A percentile compares a stretch with the other conserved stretches of the same genome.
Evolutionary conservation across 2,113 vertebrate species (phyloP).

Genomic region (Rhinichthys klamathensis): DNA sequence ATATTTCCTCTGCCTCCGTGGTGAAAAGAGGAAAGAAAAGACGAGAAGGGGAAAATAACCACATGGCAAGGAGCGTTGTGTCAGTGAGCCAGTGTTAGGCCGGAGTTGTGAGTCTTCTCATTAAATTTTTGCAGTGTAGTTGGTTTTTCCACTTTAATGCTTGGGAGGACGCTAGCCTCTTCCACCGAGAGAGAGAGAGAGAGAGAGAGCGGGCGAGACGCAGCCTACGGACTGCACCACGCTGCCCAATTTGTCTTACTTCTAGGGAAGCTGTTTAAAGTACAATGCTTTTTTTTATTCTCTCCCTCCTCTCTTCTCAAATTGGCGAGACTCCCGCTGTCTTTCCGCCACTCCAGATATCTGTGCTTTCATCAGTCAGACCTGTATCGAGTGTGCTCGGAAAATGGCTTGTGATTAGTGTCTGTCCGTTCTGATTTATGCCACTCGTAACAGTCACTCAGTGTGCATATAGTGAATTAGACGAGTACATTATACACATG

Average conservation of each 20-base stretch:
- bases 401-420: conserved; percentile 59
- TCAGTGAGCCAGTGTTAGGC: conserved; percentile 58
- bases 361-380: conserved; percentile 53
- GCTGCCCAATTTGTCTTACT: conserved; percentile 73
- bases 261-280: conserved; percentile 68
- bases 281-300: conserved; percentile 47
- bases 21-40: conserved; percentile 45
- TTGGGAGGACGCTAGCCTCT: conserved; percentile 65
- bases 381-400: conserved; percentile 43
- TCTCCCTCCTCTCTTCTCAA: conserved; percentile 50
- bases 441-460: conserved; percentile 51
- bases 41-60: conserved; percentile 52
- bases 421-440: conserved; percentile 56
- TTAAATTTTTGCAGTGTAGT: conserved; percentile 73
- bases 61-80: conserved; percentile 67
- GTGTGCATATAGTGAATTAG: conserved; percentile 37
- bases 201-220: conserved; percentile 56
- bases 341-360: conserved; percentile 49
- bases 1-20: conserved; percentile 45
- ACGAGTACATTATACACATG: conserved; percentile 33
- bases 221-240: conserved; percentile 52
- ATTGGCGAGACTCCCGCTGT: conserved; percentile 43
- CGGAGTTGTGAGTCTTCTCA: conserved; percentile 66
- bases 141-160: conserved; percentile 77
- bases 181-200: conserved; percentile 57